Conservation (phyloP, 2,113 vertebrate genomes). For the Blennius ocellaris region DNA sequence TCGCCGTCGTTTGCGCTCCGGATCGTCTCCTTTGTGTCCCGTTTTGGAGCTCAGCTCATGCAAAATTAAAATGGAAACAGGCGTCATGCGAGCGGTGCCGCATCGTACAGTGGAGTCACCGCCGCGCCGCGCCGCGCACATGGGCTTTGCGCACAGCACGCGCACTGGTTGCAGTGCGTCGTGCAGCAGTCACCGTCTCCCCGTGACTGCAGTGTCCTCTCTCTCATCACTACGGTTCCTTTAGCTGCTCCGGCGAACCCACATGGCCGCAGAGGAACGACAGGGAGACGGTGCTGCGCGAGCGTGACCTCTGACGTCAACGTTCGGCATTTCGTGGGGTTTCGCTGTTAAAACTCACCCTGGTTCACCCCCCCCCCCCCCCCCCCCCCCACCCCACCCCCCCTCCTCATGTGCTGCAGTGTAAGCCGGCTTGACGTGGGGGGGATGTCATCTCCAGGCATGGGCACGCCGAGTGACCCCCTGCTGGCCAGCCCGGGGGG, state of each 20-base stretch:
- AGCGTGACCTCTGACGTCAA: slow-evolving; percentile 33
- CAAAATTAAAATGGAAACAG: slow-evolving; percentile 75
- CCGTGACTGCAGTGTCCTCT: slow-evolving; percentile 72
- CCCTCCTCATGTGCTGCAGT: slow-evolving; percentile 62
- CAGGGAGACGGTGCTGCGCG: slow-evolving; percentile 25
- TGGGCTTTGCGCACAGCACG: slow-evolving; percentile 81
- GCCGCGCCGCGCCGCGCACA: slow-evolving; percentile 74
- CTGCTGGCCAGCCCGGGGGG: slow-evolving; percentile 82
- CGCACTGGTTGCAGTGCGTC: slow-evolving; percentile 79
- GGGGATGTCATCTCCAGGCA: slow-evolving; percentile 87
- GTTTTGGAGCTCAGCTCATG: slow-evolving; percentile 48
- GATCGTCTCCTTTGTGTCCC: slow-evolving; percentile 51
- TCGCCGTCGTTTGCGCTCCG: neutral
- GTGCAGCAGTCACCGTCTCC: slow-evolving; percentile 59
- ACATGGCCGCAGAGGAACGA: too few relatives aligned
- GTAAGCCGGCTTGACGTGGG: slow-evolving; percentile 62
- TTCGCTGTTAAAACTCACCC: too few relatives aligned
- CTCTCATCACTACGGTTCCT: slow-evolving; percentile 29
- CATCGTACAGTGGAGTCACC: slow-evolving; percentile 45
- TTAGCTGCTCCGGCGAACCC: slow-evolving; percentile 4
- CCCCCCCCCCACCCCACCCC: too few relatives aligned
- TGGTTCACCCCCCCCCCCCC: too few relatives aligned
- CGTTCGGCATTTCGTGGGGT: neutral
- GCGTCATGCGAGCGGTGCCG: slow-evolving; percentile 59
- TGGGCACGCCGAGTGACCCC: slow-evolving; percentile 86